These are phyloP conservation scores for Luscinia luscinia DNA, from an alignment of 2,797 vertebrate species.

Conservation along the genomic window DNA sequence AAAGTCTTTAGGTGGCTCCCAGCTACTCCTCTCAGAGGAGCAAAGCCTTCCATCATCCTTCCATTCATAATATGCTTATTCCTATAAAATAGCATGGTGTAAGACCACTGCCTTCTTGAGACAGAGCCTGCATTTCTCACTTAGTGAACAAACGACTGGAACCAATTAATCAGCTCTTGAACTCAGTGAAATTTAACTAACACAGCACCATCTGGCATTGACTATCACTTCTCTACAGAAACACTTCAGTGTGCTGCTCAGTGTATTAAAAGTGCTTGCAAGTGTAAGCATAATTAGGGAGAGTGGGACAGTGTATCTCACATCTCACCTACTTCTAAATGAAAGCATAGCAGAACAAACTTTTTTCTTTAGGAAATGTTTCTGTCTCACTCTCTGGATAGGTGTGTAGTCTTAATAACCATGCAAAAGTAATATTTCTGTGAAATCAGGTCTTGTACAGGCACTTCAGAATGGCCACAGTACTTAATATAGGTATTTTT, in stretches of 20 bases:
- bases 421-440: background rate
- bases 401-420: background rate
- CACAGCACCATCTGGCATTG: background rate
- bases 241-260: background rate
- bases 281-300: background rate
- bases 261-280: background rate
- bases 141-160: constrained; percentile 44
- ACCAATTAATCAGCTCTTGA: constrained; percentile 53
- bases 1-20: background rate
- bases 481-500: background rate
- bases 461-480: background rate
- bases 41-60: constrained; percentile 18
- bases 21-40: background rate
- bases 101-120: background rate
- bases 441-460: background rate
- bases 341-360: background rate
- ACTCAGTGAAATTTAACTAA: constrained; percentile 33
- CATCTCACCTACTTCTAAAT: background rate
- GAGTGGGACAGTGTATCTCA: background rate
- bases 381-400: background rate
- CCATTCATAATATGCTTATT: background rate
- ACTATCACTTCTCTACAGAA: constrained; percentile 18
- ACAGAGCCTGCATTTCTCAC: constrained; percentile 6
- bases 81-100: background rate
- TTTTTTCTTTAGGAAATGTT: background rate